Evolutionary conservation across 2,888 invertebrate genomes (phyloP).

Genomic region (Alloplasta piceator): DNA sequence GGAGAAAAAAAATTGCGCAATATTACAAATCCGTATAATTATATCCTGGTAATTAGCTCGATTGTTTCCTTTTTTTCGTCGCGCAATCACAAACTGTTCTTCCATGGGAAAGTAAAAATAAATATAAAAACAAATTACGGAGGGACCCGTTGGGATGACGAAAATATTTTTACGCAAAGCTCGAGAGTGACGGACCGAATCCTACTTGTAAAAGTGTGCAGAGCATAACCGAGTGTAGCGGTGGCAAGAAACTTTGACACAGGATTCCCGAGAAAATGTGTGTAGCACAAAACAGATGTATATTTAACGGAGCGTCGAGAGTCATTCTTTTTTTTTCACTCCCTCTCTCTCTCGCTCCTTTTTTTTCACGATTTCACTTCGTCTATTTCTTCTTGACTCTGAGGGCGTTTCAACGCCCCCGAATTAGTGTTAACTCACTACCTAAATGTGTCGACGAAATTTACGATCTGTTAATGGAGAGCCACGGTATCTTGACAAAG

Average conservation of each 20-base stretch:
- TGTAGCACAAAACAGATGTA: constrained; percentile 73
- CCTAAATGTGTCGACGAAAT: constrained; percentile 76
- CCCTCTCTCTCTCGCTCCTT: constrained; percentile 23
- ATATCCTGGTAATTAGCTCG: no score
- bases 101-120: constrained; percentile 12
- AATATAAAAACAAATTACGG: constrained; percentile 16
- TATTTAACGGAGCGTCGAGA: constrained; percentile 75
- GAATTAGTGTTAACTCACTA: constrained; percentile 80
- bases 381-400: constrained; percentile 59
- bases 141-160: background rate
- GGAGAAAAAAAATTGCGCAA: background rate
- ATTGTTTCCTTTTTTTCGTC: no score
- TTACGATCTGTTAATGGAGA: constrained; percentile 75
- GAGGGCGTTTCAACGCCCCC: constrained; percentile 77
- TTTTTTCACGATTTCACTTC: constrained; percentile 12
- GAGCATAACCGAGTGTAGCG: constrained; percentile 21
- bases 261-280: constrained; percentile 69
- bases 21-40: no score
- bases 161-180: constrained; percentile 46
- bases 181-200: constrained; percentile 37
- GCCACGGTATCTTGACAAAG: constrained; percentile 64
- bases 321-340: constrained; percentile 42
- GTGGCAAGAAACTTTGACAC: constrained; percentile 60
- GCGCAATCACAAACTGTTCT: no score
- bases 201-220: constrained; percentile 1